A percentile compares a stretch with the other conserved stretches of the same genome.
Conservation (phyloP, 1,140 invertebrate species). For the Brachionus koreanus region DNA sequence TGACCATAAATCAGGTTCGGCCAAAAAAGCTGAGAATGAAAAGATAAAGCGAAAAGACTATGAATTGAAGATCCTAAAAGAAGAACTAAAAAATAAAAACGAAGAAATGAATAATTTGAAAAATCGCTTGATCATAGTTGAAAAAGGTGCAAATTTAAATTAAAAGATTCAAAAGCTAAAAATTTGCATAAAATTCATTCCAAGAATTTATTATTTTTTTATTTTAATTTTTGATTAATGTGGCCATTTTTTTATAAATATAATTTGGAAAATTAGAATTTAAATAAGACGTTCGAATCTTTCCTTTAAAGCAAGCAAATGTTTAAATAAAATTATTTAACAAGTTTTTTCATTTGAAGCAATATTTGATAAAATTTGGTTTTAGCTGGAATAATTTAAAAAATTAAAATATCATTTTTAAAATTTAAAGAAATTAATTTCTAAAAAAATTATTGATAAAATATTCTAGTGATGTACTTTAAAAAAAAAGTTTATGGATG, state of each 20-base stretch:
- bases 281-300: no score
- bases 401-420: no score
- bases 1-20: conserved; percentile 46
- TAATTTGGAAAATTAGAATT: neutral
- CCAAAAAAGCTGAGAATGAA: conserved; percentile 50
- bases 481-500: no score
- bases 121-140: conserved; percentile 33
- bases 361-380: no score
- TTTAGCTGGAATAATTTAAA: no score
- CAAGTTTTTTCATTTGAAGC: no score
- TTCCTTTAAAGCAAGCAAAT: no score
- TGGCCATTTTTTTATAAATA: conserved; percentile 1
- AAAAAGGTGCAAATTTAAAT: conserved; percentile 36
- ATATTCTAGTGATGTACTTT: no score
- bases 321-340: no score
- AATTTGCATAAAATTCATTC: neutral
- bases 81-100: conserved; percentile 52
- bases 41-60: conserved; percentile 54
- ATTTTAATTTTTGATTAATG: neutral
- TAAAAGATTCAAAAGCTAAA: neutral
- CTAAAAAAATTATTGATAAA: no score
- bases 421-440: no score
- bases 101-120: conserved; percentile 46
- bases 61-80: conserved; percentile 56
- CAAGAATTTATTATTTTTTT: neutral